Evolutionary conservation across 2,797 vertebrate genomes (phyloP), one percentile per base, ranked within the genome.

Genomic region (Myripristis murdjan): DNA sequence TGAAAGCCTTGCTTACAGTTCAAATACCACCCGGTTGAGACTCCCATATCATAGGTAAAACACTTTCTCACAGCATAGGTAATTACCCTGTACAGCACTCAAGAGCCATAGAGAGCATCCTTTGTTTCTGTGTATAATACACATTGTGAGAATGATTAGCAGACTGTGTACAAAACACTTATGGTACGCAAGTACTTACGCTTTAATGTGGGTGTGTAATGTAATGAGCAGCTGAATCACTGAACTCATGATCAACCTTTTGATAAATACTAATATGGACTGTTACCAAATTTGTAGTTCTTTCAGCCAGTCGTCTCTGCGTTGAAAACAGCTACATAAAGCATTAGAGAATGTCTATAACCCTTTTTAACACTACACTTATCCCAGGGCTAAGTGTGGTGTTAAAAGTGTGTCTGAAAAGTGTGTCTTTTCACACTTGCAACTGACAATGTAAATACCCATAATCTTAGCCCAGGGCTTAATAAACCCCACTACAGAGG

Each of bases 11-110:
- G 7, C 4, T 61, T 26, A 28, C 41, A 2, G 11, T 64, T 58
- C 28, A 51, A 28, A 43, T 31, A 63, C 22, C 60, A 20, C 11
- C 41, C 48, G 59, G 39, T 62, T 39, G 35, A 54, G 46, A 58
- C 20, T 52, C 20, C 9, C 26, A 23, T 54, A 48, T 52, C 28
- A 51, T 41, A 60, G 24, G 3, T 6, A 56, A 18, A 57, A 5
- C 22, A 69, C 20, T 23, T 9, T 23, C 47, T 23, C 22, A 10
- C 22, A 48, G 7, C 20, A 12, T 18, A 48, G 47, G 20, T 7
- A 48, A 22, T 48, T 23, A 20, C 15, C 9, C 20, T 23, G 20
- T 11, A 23, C 6, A 48, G 20, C 20, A 48, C 47, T 22, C 20
- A 11, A 22, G 47, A 20, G 47, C 22, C 8, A 48, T 44, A 2